Percentiles rank a stretch among this genome's conserved stretches.
Conservation (phyloP, 2,797 vertebrate genomes). For the Iguana delicatissima region DNA sequence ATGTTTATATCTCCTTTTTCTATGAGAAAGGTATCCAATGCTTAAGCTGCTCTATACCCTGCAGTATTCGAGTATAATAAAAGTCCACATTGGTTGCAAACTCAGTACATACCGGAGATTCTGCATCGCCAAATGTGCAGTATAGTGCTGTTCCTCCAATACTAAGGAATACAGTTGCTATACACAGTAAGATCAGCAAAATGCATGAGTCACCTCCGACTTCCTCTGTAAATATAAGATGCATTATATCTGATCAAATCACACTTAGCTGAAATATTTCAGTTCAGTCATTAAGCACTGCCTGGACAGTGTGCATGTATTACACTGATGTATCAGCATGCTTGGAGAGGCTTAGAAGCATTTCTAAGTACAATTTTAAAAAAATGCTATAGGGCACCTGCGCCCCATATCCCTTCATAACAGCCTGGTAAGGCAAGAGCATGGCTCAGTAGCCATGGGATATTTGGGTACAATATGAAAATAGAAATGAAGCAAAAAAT, state of each 20-base stretch:
- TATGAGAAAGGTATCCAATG: conserved; percentile 88
- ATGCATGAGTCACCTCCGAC: conserved; percentile 90
- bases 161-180: conserved; percentile 93
- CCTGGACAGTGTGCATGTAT: not conserved
- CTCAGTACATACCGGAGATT: conserved; percentile 92
- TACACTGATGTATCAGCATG: not conserved
- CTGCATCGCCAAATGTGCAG: conserved; percentile 90
- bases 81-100: conserved; percentile 93
- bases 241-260: conserved; percentile 39
- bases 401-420: not conserved
- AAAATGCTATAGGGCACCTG: not conserved
- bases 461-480: not conserved
- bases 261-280: not conserved
- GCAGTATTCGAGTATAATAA: conserved; percentile 84
- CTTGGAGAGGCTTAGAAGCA: not conserved
- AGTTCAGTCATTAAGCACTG: conserved; percentile 8
- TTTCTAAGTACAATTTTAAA: not conserved
- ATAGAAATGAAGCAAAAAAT: too few species aligned
- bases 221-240: conserved; percentile 85
- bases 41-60: conserved; percentile 85
- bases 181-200: conserved; percentile 91
- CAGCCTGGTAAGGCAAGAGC: not conserved
- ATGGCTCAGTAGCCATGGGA: not conserved
- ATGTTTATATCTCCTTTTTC: conserved; percentile 39
- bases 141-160: conserved; percentile 93